phyloP scores from a whole-genome alignment of 2,113 vertebrate genomes.

The Pycnonotus jocosus region DNA sequence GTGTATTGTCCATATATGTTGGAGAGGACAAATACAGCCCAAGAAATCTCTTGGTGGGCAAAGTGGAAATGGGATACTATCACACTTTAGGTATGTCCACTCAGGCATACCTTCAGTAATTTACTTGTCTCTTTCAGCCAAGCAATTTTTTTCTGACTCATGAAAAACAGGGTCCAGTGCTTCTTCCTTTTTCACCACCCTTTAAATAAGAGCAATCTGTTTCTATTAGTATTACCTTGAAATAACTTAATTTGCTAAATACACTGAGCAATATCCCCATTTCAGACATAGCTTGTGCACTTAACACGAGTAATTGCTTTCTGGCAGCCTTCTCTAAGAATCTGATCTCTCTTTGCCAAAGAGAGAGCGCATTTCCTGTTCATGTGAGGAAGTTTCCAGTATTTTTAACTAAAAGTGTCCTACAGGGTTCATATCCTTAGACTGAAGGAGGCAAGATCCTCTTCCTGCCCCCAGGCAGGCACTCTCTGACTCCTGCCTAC shows the following conservation, averaged over 20 bases:
- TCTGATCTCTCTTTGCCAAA: background rate
- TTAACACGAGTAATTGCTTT: background rate
- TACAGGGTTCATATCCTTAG: background rate
- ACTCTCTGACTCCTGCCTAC: background rate
- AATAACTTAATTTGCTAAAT: background rate
- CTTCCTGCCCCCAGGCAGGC: background rate
- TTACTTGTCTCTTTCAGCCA: background rate
- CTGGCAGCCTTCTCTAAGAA: background rate
- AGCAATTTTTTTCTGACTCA: background rate
- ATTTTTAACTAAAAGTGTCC: background rate
- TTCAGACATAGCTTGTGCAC: background rate
- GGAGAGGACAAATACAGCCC: background rate
- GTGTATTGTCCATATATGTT: background rate
- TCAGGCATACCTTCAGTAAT: background rate
- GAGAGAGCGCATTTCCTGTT: background rate
- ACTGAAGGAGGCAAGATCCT: background rate
- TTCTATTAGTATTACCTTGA: background rate
- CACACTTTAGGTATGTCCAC: background rate
- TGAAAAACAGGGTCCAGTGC: background rate
- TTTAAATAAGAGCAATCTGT: background rate
- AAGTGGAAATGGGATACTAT: background rate
- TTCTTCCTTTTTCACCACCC: background rate
- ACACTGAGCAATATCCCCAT: background rate
- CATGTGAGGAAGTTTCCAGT: background rate
- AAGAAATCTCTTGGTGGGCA: background rate